Conservation (phyloP, 2,797 vertebrate genomes). For the Megalops cyprinoides region DNA sequence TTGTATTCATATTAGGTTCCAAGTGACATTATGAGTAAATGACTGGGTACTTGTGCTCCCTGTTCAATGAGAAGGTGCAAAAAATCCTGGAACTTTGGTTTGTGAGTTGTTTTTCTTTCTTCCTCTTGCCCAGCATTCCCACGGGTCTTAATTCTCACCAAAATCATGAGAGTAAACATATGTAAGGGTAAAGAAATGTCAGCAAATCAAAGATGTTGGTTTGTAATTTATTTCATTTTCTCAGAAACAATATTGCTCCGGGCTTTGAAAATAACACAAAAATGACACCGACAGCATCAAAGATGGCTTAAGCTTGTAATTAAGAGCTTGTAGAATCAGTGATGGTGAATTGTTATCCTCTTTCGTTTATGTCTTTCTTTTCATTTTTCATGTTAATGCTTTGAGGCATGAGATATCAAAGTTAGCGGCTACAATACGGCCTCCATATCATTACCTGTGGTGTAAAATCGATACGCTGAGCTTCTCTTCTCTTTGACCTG, state of each 20-base stretch:
- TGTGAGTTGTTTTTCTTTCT: background rate
- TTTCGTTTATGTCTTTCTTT: background rate
- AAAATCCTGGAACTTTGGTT: background rate
- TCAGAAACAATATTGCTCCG: background rate
- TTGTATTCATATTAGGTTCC: constrained; percentile 7
- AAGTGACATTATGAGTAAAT: too few species aligned
- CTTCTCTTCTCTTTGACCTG: background rate
- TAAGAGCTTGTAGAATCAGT: background rate
- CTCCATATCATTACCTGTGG: background rate
- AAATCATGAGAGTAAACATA: background rate
- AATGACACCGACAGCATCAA: background rate
- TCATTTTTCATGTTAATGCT: background rate
- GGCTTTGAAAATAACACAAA: background rate
- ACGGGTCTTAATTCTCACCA: background rate
- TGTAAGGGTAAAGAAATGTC: background rate
- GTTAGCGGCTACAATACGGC: too few species aligned
- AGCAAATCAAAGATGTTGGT: too few species aligned
- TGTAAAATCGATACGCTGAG: background rate
- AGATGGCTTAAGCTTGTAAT: background rate
- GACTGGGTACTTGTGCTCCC: background rate
- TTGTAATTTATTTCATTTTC: background rate
- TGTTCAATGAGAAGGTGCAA: background rate
- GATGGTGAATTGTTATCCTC: background rate
- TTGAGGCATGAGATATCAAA: background rate
- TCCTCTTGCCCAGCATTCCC: background rate